These are phyloP conservation scores for Hirtodrosophila histrioides DNA, from an alignment of 2,888 invertebrate genomes.

Conservation along the genomic window DNA sequence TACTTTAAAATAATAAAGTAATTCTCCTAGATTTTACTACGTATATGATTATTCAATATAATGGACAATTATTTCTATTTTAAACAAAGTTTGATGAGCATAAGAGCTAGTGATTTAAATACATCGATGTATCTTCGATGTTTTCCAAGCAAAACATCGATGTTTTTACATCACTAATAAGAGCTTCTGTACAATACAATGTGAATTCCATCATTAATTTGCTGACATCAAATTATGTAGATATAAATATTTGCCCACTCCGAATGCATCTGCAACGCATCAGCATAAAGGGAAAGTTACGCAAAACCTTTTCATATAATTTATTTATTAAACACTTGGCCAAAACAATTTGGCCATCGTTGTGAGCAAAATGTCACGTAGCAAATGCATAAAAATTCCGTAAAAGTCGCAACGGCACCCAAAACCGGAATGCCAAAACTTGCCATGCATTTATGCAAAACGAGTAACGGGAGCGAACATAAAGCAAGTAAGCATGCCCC, in stretches of 20 bases:
- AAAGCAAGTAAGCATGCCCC: not conserved
- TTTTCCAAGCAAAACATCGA: too few relatives aligned
- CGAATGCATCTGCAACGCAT: constrained; percentile 1
- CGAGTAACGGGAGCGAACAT: constrained; percentile 35
- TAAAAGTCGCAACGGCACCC: constrained; percentile 53
- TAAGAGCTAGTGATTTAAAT: too few relatives aligned
- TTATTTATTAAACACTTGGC: constrained; percentile 69
- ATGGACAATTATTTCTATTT: too few relatives aligned
- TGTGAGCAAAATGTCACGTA: constrained; percentile 58
- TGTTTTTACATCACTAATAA: too few relatives aligned
- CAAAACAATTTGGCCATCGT: constrained; percentile 47
- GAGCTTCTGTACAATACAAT: too few relatives aligned
- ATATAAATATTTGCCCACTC: constrained; percentile 6
- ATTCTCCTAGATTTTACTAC: too few relatives aligned
- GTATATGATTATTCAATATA: too few relatives aligned
- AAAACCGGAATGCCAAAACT: constrained; percentile 44
- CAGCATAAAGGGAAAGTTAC: constrained; percentile 20
- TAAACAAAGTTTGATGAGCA: too few relatives aligned
- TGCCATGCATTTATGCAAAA: constrained; percentile 73
- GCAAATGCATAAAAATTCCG: constrained; percentile 73
- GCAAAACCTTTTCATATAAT: constrained; percentile 47
- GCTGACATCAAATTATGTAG: not conserved
- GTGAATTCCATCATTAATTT: too few relatives aligned
- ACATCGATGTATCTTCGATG: too few relatives aligned
- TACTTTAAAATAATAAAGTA: too few relatives aligned